phyloP scores from a whole-genome alignment of 2,797 vertebrate genomes.

The Gorsachius magnificus region DNA sequence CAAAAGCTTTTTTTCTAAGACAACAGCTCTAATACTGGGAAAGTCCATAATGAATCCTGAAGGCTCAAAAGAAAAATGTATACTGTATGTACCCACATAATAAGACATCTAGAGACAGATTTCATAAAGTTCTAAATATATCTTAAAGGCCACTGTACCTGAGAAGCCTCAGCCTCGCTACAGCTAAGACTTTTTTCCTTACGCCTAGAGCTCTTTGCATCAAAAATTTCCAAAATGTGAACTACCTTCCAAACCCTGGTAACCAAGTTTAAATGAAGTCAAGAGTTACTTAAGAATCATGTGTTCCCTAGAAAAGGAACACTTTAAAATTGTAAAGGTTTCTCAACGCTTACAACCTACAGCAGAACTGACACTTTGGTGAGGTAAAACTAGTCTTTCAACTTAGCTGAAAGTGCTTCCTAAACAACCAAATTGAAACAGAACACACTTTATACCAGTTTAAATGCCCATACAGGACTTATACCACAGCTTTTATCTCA shows the following conservation, averaged over 20 bases:
- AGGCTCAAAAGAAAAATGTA: background rate
- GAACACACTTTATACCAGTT: background rate
- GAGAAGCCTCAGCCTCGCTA: background rate
- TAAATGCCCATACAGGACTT: background rate
- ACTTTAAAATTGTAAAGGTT: background rate
- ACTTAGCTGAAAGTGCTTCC: background rate
- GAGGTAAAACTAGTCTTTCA: background rate
- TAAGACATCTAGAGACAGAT: background rate
- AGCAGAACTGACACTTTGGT: background rate
- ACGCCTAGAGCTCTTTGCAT: background rate
- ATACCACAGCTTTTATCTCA: background rate
- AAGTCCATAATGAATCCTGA: background rate
- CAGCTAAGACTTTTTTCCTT: background rate
- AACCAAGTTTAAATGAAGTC: background rate
- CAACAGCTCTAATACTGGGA: background rate
- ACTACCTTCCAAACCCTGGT: background rate
- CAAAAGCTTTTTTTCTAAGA: background rate
- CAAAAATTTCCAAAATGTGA: background rate
- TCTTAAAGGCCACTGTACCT: background rate
- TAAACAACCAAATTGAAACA: background rate
- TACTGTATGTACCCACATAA: accelerated
- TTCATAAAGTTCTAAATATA: background rate
- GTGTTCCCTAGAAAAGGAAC: background rate
- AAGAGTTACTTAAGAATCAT: background rate
- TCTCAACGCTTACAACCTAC: background rate